These are phyloP conservation scores for Heterochromis multidens DNA, from an alignment of 2,113 vertebrate species.

Conservation along the genomic window DNA sequence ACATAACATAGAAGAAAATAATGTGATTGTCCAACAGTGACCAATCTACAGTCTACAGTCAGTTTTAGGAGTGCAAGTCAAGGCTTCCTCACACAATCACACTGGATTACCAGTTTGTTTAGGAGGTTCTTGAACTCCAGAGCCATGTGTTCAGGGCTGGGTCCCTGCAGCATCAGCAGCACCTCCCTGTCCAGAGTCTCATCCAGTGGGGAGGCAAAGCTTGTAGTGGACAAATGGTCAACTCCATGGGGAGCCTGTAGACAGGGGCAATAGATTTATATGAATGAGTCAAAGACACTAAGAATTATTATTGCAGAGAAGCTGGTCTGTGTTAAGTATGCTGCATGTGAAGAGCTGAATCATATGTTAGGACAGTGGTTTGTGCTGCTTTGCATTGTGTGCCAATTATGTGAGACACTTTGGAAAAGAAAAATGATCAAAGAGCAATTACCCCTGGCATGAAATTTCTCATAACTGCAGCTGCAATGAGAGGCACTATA, in stretches of 20 bases:
- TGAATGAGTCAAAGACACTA: not conserved
- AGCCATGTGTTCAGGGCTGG: constrained; percentile 70
- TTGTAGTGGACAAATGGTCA: constrained; percentile 49
- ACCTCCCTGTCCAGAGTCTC: constrained; percentile 80
- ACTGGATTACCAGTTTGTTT: constrained; percentile 71
- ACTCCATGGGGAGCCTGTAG: constrained; percentile 25
- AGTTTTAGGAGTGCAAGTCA: not conserved
- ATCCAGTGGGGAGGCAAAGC: constrained; percentile 61
- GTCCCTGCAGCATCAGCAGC: constrained; percentile 78
- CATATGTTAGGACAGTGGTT: not conserved
- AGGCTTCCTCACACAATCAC: not conserved
- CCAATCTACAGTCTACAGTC: too few species aligned
- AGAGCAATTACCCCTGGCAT: too few species aligned
- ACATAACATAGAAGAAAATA: not conserved
- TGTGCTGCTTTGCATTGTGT: not conserved
- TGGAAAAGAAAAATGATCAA: not conserved
- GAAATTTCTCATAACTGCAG: not conserved
- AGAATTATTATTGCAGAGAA: not conserved
- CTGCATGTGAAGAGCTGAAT: not conserved
- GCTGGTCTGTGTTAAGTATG: fast-evolving
- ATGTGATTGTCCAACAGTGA: too few species aligned
- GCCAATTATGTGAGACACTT: not conserved
- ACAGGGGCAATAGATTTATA: not conserved
- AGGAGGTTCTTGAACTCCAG: constrained; percentile 73
- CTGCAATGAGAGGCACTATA: not conserved